These are phyloP conservation scores for Drosophila quinaria DNA, from an alignment of 2,888 invertebrate genomes.

Conservation along the genomic window DNA sequence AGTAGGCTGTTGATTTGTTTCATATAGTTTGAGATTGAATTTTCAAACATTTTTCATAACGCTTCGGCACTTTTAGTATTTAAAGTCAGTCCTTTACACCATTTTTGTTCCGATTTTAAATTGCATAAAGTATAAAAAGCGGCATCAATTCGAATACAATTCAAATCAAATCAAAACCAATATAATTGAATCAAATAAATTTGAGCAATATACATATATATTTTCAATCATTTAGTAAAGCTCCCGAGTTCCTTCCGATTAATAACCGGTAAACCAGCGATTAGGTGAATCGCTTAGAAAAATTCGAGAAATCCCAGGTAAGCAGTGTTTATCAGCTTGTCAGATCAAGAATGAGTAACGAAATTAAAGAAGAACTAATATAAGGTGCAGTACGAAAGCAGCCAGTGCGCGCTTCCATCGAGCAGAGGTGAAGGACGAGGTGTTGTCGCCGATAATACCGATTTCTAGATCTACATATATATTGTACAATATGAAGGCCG, in stretches of 20 bases:
- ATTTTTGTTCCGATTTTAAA: conserved; percentile 49
- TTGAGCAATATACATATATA: conserved; percentile 10
- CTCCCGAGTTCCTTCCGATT: neutral
- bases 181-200: conserved; percentile 16
- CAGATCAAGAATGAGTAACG: neutral
- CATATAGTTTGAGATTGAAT: neutral
- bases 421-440: conserved; percentile 14
- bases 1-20: conserved; percentile 38
- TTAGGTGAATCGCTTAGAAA: neutral
- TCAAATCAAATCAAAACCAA: conserved; percentile 11
- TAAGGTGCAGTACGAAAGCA: neutral
- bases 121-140: conserved; percentile 41
- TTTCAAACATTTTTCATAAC: conserved; percentile 25
- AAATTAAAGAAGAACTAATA: neutral
- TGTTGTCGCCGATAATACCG: conserved; percentile 27
- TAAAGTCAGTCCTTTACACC: conserved; percentile 31
- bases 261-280: neutral
- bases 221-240: conserved; percentile 20
- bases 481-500: conserved; percentile 59
- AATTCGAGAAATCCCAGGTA: conserved; percentile 2
- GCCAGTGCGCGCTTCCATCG: neutral
- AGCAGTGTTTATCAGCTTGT: neutral
- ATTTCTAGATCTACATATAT: conserved; percentile 7
- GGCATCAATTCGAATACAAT: conserved; percentile 11
- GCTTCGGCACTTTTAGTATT: conserved; percentile 52